Conservation (phyloP, 2,797 vertebrate genomes). For the Poeciliopsis gracilis region DNA sequence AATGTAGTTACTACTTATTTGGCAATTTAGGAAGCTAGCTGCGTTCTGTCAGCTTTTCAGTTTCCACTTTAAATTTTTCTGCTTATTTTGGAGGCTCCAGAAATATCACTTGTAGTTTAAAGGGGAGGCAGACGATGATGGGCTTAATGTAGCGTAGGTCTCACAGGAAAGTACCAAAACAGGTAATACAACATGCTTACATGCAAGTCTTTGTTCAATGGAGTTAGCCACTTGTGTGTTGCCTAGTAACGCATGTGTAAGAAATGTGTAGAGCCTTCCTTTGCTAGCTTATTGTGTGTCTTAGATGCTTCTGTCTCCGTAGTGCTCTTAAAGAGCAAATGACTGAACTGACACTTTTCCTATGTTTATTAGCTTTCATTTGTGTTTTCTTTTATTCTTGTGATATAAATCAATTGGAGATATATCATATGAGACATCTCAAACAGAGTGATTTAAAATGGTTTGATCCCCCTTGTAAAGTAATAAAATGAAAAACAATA, state of each 20-base stretch:
- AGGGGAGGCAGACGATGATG: constrained; percentile 4
- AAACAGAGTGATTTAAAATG: neutral
- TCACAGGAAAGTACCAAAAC: constrained; percentile 1
- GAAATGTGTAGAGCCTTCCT: neutral
- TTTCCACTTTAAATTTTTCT: neutral
- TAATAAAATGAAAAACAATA: neutral
- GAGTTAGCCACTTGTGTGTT: constrained; percentile 8
- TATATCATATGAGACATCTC: too few species aligned
- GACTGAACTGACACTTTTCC: neutral
- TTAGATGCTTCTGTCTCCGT: neutral
- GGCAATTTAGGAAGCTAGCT: neutral
- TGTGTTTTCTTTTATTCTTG: neutral
- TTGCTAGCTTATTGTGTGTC: neutral
- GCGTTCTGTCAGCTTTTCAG: neutral
- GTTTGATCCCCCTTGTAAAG: neutral
- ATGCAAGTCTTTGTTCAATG: constrained; percentile 14
- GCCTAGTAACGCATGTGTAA: constrained; percentile 15
- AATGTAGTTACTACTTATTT: neutral
- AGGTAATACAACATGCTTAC: constrained; percentile 9
- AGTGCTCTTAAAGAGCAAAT: neutral
- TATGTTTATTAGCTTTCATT: neutral
- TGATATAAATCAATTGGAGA: neutral
- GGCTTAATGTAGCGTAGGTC: neutral
- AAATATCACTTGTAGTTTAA: neutral
- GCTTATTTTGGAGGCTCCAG: neutral